These are phyloP conservation scores for Plagodis dolabraria DNA, from an alignment of 2,888 invertebrate genomes.

Conservation along the genomic window DNA sequence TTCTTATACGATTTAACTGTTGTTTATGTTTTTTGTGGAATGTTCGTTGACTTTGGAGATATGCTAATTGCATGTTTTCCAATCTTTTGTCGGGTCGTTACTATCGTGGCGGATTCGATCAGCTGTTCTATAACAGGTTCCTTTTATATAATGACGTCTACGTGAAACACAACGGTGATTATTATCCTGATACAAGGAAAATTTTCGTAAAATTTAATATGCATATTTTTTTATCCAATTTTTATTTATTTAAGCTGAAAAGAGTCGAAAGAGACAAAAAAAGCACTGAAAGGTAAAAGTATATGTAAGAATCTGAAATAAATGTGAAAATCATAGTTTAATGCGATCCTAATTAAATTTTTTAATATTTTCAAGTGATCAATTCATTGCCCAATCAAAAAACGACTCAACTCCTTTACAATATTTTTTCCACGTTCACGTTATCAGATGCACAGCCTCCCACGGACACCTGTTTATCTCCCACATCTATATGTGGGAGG, in stretches of 20 bases:
- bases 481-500: conserved; percentile 57
- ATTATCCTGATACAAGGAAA: neutral
- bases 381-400: too few relatives aligned
- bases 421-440: conserved; percentile 38
- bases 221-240: too few relatives aligned
- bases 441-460: conserved; percentile 41
- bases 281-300: too few relatives aligned
- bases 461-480: conserved; percentile 72
- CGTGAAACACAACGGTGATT: neutral
- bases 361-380: too few relatives aligned
- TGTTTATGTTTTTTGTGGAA: conserved; percentile 34
- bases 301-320: too few relatives aligned
- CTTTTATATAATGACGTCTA: neutral
- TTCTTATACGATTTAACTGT: conserved; percentile 31
- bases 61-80: conserved; percentile 36
- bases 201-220: too few relatives aligned
- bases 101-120: conserved; percentile 17
- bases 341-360: too few relatives aligned
- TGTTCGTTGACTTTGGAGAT: conserved; percentile 28
- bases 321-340: too few relatives aligned
- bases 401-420: conserved; percentile 18
- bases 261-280: too few relatives aligned
- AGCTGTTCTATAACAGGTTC: conserved; percentile 9
- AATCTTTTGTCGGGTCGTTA: conserved; percentile 23
- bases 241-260: too few relatives aligned